Evolutionary conservation across 2,113 vertebrate genomes (phyloP), one percentile per base, ranked within the genome.

Genomic region (Oreocharis arfaki): DNA sequence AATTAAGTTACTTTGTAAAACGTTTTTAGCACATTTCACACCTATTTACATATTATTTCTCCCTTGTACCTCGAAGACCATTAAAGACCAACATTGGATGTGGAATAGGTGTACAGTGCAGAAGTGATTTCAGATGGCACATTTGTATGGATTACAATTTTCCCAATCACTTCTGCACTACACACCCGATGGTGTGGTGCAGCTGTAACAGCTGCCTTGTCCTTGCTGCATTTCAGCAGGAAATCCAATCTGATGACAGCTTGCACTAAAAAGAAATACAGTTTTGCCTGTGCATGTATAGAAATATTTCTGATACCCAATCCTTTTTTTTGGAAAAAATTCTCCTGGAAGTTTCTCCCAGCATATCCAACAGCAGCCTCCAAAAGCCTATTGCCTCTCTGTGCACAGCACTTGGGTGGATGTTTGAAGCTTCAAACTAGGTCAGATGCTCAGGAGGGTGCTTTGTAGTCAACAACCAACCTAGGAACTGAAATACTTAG

Each of bases 361-460:
- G 69, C 18, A 50, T 10, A 68, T 33, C 49, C 55, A 69, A 57
- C 7, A 63, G 78, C 68, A 88, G 81, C 57, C 71, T 96, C 85
- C 74, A 37, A 86, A 80, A 94, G 79, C 79, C 82, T 67, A 30
- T 7, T n/a, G 55, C 56, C 85, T 89, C 64, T 65, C 76, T 42
- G 32, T 7, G 47, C 67, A 93, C 61, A 57, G 8, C 33, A 46
- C 69, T 80, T 35, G 92, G 90, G 80, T 23, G n/a, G 67, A 13
- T 59, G 81, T 71, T 28, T 86, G 84, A 95, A 1, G 9, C 73
- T 21, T 44, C 56, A 73, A 97, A 96, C 74, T 97, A 93, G 97
- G 98, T 97, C 97, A 98, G 91, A 15, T 61, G 88, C 78, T 92
- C 65, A 83, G 90, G 65, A 94, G 39, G 77, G 57, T 74, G 70